Percentiles rank a stretch among this genome's conserved stretches.
Evolutionary conservation across 2,113 vertebrate genomes (phyloP).

Genomic region (Podarcis muralis): DNA sequence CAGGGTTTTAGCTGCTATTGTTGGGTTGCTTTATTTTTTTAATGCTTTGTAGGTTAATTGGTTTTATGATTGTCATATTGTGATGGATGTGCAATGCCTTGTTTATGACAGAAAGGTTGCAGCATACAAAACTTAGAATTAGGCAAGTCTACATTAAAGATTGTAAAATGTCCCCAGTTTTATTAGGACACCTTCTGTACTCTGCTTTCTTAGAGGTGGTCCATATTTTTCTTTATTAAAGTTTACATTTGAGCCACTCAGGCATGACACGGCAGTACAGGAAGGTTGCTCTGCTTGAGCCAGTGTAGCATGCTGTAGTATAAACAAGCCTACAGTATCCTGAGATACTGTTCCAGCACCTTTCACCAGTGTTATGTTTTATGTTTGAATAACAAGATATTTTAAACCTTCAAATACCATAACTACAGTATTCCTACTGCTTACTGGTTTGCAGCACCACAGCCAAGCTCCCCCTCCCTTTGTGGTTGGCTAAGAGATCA

Average conservation of each 20-base stretch:
- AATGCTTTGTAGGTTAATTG: background rate
- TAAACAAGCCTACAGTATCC: constrained; percentile 11
- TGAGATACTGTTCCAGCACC: constrained; percentile 11
- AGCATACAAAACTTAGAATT: background rate
- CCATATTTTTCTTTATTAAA: background rate
- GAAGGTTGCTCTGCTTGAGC: constrained; percentile 7
- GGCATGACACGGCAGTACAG: background rate
- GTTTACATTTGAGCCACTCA: background rate
- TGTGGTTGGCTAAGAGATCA: constrained; percentile 51
- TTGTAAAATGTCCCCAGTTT: background rate
- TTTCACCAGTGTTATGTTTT: constrained; percentile 51
- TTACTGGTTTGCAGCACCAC: constrained; percentile 41
- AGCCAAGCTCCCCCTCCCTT: constrained; percentile 25
- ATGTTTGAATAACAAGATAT: constrained; percentile 50
- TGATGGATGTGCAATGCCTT: background rate
- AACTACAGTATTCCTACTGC: constrained; percentile 52
- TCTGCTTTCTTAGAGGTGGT: background rate
- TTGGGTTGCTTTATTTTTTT: background rate
- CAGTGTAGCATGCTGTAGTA: constrained; percentile 4
- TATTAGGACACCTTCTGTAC: background rate
- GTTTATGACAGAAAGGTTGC: background rate
- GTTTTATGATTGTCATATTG: background rate
- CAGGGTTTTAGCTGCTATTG: background rate
- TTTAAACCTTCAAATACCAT: constrained; percentile 46
- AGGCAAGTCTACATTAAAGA: background rate